Evolutionary conservation across 2,888 invertebrate species (phyloP), one percentile per base, ranked within the genome.

Genomic region (Lathronympha strigana): DNA sequence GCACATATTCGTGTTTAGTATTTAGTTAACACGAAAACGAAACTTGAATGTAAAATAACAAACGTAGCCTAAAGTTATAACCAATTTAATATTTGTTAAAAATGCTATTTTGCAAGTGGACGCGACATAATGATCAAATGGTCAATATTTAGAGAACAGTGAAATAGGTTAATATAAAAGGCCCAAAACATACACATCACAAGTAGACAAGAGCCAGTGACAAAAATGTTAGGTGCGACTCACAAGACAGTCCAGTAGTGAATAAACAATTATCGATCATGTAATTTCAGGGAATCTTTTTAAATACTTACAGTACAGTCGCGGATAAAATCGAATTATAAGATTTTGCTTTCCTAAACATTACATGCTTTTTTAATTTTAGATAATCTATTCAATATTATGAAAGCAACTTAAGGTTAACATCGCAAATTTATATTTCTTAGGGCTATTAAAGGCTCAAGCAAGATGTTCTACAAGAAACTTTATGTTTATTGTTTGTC

Each of bases 141-240:
- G 38, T 61, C 40, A 49, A 31, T 8, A 23, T 60, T 47, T 54
- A 17, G 19, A 1, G 28, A 45, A 45, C 50, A 23, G 17, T 45
- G n/a, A 47, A 38, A 8, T 38, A 33, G n/a, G 64, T 60, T 66
- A 66, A 66, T 60, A 43, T 28, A 43, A 43, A 43, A 33, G 38
- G 15, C 45, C 53, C 47, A 36, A 28, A 47, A 43, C 40, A 58
- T 50, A 51, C 31, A 28, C 25, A 61, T 40, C 28, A 13, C 13
- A 21, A 17, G 36, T 45, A 57, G 40, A 58, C 25, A 51, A 66
- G 64, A 53, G 13, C 25, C 21, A 38, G 60, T 38, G 43, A 40
- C 21, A 43, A 5, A 25, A 15, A 15, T 38, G 13, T 53, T 33
- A 54, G 9, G 60, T 66, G 60, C 53, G 15, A 53, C 23, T 58